Evolutionary conservation across 2,113 vertebrate species (phyloP).

Genomic region (Holacanthus passer): DNA sequence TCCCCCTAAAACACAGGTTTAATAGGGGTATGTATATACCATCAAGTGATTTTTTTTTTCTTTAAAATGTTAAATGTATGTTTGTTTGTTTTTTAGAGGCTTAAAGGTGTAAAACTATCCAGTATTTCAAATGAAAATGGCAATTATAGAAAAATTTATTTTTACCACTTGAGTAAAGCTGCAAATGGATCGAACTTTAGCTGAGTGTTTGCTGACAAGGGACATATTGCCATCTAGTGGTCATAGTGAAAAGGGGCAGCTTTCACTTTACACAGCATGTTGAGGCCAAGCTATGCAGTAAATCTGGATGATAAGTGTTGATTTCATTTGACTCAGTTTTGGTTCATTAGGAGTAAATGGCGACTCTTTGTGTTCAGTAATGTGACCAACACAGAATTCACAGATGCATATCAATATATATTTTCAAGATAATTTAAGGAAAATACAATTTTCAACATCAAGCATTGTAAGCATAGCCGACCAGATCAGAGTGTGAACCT

Average conservation of each 20-base stretch:
- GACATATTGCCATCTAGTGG: constrained; percentile 41
- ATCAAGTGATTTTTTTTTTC: too few relatives aligned
- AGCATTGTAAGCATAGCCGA: constrained; percentile 64
- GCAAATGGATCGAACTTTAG: background rate
- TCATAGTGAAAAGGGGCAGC: background rate
- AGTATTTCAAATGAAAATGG: too few relatives aligned
- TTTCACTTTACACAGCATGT: background rate
- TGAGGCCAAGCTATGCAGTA: background rate
- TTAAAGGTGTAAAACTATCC: too few relatives aligned
- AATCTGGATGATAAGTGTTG: background rate
- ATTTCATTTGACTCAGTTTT: too few relatives aligned
- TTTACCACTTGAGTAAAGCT: too few relatives aligned
- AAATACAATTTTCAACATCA: constrained; percentile 77
- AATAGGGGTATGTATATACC: too few relatives aligned
- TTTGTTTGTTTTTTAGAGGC: too few relatives aligned
- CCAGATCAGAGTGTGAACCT: constrained; percentile 61
- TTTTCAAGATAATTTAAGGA: constrained; percentile 73
- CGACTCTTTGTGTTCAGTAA: constrained; percentile 11
- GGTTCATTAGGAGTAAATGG: too few relatives aligned
- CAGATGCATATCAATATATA: constrained; percentile 70
- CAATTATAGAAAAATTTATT: too few relatives aligned
- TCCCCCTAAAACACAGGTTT: too few relatives aligned
- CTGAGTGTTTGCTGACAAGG: background rate
- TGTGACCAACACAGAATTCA: constrained; percentile 20
- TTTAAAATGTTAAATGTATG: too few relatives aligned